Base-by-base conservation (phyloP, 2,797 vertebrate genomes). In the Euthynnus affinis region DNA sequence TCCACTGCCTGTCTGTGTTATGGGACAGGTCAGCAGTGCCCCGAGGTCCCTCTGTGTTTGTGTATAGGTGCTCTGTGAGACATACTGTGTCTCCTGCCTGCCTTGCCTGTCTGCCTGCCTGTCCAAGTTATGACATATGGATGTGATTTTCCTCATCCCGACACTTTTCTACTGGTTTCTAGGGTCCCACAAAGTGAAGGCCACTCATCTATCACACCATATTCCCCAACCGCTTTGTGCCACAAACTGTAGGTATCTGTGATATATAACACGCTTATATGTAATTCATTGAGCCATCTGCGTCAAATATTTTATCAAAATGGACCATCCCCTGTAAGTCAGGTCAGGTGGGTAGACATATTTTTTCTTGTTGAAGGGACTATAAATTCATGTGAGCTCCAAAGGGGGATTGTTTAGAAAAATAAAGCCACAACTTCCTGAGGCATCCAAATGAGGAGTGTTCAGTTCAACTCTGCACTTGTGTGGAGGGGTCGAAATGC, bases 91-190 rank as follows among this genome's bases (percentile, higher is more conserved):
- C 71, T 88, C 71, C 64, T 49, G 74, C 55, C 66, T 59, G 79
- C 74, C 61, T 72, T 20, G 60, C 46, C 72, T 72, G 72, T 70
- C 77, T 70, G 76, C 7, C 79, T 51, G 76, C 73, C 73, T 83
- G 82, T 90, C 91, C 84, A 80, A 90, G 74, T 89, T 89, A 83
- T 89, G 87, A 84, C 93, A 93, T 93, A 94, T 93, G 92, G 92
- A 91, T 92, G 90, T 88, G 87, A 94, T 95, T 95, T 94, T 90
- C 83, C 79, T 89, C 85, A 83, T 90, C 87, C 88, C 65, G 62
- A 85, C 81, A 89, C 87, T 88, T 90, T 91, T 92, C 89, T 85
- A 63, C 86, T 81, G 71, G 78, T 84, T 85, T 18, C 72, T n/a
- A 60, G 62, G 76, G 81, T 88, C 76, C 75, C 62, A 48, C 69